These are phyloP conservation scores for Champsocephalus esox DNA, from an alignment of 2,797 vertebrate genomes.

Conservation along the genomic window DNA sequence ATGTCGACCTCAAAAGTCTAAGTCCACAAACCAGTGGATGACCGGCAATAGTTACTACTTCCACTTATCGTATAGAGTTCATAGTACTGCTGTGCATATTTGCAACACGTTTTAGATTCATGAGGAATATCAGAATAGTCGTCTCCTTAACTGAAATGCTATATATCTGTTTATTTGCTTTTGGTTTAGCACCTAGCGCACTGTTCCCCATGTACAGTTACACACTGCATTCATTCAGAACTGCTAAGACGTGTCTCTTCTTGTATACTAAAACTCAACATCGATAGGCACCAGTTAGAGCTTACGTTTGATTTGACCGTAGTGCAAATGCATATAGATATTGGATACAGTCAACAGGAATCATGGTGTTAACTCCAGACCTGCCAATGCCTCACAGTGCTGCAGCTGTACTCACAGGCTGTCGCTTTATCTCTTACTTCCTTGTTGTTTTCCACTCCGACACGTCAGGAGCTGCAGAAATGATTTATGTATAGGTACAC, in stretches of 20 bases:
- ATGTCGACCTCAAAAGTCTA: too few species aligned
- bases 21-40: too few species aligned
- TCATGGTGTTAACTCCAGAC: not conserved
- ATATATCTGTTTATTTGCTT: not conserved
- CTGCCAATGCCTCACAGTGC: not conserved
- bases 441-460: conserved; percentile 19
- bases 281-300: not conserved
- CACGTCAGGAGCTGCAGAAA: conserved; percentile 14
- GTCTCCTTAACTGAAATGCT: not conserved
- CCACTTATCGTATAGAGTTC: too few species aligned
- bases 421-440: conserved; percentile 5
- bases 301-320: not conserved
- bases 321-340: not conserved
- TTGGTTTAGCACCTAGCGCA: not conserved
- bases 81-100: too few species aligned
- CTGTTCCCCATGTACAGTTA: not conserved
- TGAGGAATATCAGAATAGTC: not conserved
- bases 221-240: too few species aligned
- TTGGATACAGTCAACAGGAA: not conserved
- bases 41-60: too few species aligned
- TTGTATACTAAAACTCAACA: too few species aligned
- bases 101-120: not conserved
- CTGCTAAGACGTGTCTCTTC: too few species aligned
- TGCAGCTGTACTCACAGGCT: not conserved
- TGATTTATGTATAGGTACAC: conserved; percentile 21